Evolutionary conservation across 1,140 invertebrate genomes (phyloP).

Genomic region (Diabrotica undecimpunctata): DNA sequence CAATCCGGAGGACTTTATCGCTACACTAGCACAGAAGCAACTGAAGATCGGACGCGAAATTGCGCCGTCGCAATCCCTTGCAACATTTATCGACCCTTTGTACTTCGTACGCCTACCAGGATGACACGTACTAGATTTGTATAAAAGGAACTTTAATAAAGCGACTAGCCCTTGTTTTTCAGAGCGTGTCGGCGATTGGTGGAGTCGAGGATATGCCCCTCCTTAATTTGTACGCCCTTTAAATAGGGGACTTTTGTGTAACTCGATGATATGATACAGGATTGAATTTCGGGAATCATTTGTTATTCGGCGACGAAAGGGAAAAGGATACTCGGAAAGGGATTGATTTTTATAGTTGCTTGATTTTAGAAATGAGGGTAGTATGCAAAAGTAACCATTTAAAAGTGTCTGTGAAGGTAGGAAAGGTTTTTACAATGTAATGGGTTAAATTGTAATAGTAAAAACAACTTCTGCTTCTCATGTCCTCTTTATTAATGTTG

Average conservation of each 20-base stretch:
- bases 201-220: conserved; percentile 27
- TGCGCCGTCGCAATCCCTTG: conserved; percentile 42
- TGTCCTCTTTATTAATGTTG: too few species aligned
- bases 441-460: too few species aligned
- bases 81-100: conserved; percentile 50
- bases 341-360: not conserved
- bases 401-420: too few species aligned
- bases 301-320: not conserved
- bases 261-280: not conserved
- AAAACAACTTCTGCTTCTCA: too few species aligned
- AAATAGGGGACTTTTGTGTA: conserved; percentile 5
- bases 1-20: not conserved
- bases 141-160: conserved; percentile 36
- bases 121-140: conserved; percentile 33
- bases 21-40: conserved; percentile 19
- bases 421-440: too few species aligned
- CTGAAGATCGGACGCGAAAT: conserved; percentile 29
- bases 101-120: conserved; percentile 36
- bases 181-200: conserved; percentile 28
- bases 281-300: not conserved
- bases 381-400: too few species aligned
- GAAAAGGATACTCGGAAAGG: not conserved
- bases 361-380: too few species aligned
- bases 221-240: conserved; percentile 19
- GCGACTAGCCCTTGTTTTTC: conserved; percentile 35